Conservation (phyloP, 2,797 vertebrate species). For the Danio aesculapii region DNA sequence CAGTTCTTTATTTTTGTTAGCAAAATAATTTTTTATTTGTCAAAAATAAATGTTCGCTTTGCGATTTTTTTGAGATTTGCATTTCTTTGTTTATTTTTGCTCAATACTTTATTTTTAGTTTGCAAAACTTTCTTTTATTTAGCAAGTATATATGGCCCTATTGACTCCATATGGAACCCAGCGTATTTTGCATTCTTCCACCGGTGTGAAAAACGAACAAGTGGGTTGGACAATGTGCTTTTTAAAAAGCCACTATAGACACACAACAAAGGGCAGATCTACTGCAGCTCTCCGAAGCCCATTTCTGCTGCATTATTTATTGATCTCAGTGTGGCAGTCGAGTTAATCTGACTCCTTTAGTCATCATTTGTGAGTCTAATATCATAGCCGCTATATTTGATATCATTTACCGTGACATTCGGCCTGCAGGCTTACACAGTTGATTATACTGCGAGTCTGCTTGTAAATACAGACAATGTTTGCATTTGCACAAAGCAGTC, state of each 20-base stretch:
- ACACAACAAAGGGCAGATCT: conserved; percentile 70
- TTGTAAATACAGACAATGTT: conserved; percentile 28
- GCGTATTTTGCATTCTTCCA: conserved; percentile 67
- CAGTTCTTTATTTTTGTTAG: too few species aligned
- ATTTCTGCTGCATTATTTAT: conserved; percentile 69
- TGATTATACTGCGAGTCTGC: background rate
- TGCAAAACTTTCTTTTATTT: too few species aligned
- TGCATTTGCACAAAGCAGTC: background rate
- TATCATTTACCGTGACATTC: conserved; percentile 7
- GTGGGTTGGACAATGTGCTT: conserved; percentile 62
- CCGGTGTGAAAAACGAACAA: conserved; percentile 68
- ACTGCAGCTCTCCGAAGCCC: conserved; percentile 68
- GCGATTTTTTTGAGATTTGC: too few species aligned
- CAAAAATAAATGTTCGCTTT: too few species aligned
- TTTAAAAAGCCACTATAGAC: conserved; percentile 63
- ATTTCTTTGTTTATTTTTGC: too few species aligned
- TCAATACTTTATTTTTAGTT: too few species aligned
- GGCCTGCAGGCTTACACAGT: background rate
- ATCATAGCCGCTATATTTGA: conserved; percentile 37
- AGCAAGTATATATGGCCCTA: too few species aligned
- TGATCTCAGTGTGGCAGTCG: conserved; percentile 65
- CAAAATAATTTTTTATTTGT: too few species aligned
- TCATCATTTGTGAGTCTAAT: conserved; percentile 58
- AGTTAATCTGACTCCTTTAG: conserved; percentile 71
- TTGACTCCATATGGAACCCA: too few species aligned